phyloP scores from a whole-genome alignment of 2,113 vertebrate species.

The Aldabrachelys gigantea region DNA sequence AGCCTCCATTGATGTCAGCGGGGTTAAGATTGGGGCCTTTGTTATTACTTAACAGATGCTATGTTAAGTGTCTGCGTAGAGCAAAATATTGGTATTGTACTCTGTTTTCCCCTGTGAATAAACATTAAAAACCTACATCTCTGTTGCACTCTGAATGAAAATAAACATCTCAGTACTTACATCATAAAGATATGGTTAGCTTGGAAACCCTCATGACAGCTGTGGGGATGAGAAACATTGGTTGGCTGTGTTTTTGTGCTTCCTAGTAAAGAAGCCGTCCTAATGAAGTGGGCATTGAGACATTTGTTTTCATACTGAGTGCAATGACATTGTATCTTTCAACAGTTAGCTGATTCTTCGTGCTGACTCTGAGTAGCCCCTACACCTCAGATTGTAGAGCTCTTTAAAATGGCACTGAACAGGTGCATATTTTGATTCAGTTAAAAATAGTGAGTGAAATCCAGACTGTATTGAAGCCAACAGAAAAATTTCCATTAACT shows the following conservation, averaged over 20 bases:
- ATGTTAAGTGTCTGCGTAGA: constrained; percentile 21
- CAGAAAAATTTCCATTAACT: neutral
- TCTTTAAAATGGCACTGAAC: neutral
- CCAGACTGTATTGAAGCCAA: neutral
- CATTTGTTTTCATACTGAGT: constrained; percentile 58
- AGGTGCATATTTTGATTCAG: constrained; percentile 9
- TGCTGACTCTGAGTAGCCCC: neutral
- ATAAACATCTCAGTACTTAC: constrained; percentile 33
- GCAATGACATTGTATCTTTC: neutral
- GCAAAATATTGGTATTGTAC: constrained; percentile 4
- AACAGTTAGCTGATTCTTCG: constrained; percentile 1
- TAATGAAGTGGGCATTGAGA: constrained; percentile 35
- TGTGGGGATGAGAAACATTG: neutral
- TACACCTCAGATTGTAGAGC: neutral
- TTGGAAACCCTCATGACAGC: constrained; percentile 48
- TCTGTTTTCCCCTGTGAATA: constrained; percentile 35
- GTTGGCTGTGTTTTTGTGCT: constrained; percentile 52
- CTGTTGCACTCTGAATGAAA: constrained; percentile 42
- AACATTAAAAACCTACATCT: constrained; percentile 56
- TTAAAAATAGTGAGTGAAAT: constrained; percentile 28
- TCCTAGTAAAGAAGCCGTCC: constrained; percentile 28
- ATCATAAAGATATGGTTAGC: constrained; percentile 43
- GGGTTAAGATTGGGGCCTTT: neutral
- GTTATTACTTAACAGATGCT: neutral
- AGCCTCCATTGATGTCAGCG: neutral